Base-by-base conservation (phyloP, 2,797 vertebrate species). In the Aeoliscus strigatus region DNA sequence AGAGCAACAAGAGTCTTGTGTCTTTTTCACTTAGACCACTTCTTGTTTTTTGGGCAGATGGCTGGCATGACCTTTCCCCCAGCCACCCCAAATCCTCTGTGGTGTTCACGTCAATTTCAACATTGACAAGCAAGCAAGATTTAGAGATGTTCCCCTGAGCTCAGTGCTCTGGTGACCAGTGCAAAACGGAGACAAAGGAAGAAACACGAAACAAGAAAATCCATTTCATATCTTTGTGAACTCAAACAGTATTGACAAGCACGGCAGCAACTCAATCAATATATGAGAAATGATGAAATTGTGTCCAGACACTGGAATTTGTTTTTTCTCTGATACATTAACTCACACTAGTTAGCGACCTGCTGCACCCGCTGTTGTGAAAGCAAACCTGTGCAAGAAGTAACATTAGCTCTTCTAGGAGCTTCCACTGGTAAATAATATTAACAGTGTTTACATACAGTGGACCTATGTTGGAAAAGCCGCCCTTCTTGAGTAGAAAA, bases 401-500 rank as follows among this genome's bases (percentile, higher is more conserved):
- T 42, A 44, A 71, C 67, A 73, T 73, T 60, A 74, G 66, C 67
- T 60, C 56, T 43, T 36, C 50, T 62, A 40, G 58, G 76, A 34
- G 27, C 23, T 31, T 45, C 33, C 60, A 50, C 52, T 39, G 60
- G 51, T 60, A 5, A 60, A 70, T 76, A 75, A 84, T 74, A 83
- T 81, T 80, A 70, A 45, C 49, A 58, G 54, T 53, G 54, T 35
- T 67, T 73, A 71, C 81, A 73, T 67, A 67, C 63, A 49, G 60
- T 61, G 49, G 33, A 52, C 24, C 39, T 51, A 16, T 65, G 42
- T 84, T 75, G 74, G 54, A 61, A 41, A 58, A 59, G 32, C 29
- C 42, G 56, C 56, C 61, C 46, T 47, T 51, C 47, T 44, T 5
- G 29, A 70, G 47, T 28, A 36, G n/a, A 59, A 70, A 70, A 53